Conservation (phyloP, 2,113 vertebrate genomes). For the Hippoglossus stenolepis region DNA sequence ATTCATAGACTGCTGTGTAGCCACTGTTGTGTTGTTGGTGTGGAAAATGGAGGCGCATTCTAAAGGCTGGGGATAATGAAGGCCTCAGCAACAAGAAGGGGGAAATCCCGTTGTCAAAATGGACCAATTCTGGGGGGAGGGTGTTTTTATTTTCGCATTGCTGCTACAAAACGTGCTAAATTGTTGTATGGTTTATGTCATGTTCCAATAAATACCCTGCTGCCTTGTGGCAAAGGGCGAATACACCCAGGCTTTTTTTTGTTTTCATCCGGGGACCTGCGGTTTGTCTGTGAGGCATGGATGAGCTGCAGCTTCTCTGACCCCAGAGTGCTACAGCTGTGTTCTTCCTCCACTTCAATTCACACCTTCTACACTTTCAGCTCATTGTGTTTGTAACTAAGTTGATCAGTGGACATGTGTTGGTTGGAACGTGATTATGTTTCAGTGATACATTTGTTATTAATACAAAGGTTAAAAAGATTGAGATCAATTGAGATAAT, state of each 20-base stretch:
- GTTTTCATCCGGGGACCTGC: slow-evolving; percentile 42
- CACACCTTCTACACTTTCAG: too few species aligned
- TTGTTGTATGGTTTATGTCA: slow-evolving; percentile 42
- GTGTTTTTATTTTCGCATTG: slow-evolving; percentile 31
- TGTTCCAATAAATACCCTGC: slow-evolving; percentile 67
- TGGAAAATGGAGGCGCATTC: slow-evolving; percentile 60
- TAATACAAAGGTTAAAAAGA: too few species aligned
- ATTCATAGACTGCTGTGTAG: slow-evolving; percentile 38
- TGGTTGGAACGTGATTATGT: too few species aligned
- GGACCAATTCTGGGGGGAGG: slow-evolving; percentile 38
- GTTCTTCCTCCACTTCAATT: too few species aligned
- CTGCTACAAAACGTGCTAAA: slow-evolving; percentile 58
- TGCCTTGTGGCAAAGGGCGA: slow-evolving; percentile 27
- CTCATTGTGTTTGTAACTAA: too few species aligned
- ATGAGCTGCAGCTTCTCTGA: too few species aligned
- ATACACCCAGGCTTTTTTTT: slow-evolving; percentile 2
- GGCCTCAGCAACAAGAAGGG: background rate
- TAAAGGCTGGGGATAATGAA: slow-evolving; percentile 32
- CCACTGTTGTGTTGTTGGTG: slow-evolving; percentile 21
- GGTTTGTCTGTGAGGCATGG: background rate
- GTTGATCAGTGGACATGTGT: too few species aligned
- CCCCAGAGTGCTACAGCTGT: too few species aligned
- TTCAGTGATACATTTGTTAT: too few species aligned
- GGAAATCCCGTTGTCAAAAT: background rate
- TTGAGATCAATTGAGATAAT: too few species aligned